Evolutionary conservation across 2,797 vertebrate species (phyloP), one percentile per base, ranked within the genome.

Genomic region (Urosaurus nigricauda): DNA sequence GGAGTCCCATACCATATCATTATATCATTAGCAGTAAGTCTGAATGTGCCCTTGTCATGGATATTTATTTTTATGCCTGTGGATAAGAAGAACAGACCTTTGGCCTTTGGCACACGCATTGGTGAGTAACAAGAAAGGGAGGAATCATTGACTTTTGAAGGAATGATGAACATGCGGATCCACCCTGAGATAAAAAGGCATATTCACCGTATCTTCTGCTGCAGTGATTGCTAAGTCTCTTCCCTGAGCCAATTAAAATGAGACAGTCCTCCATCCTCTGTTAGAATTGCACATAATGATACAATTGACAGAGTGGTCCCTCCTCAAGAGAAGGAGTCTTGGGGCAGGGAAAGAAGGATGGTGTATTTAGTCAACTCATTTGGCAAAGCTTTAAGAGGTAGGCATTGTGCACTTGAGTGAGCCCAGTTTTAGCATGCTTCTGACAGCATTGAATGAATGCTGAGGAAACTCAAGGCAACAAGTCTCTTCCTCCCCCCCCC

Each of bases 291-390:
- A 26, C 40, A 35, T 47, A 79, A 60, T 3, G 68, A 77, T 37
- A 9, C 35, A 47, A 87, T 65, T 58, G 70, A 89, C 79, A 84
- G 37, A 7, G 26, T 9, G n/a, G 9, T 91, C 83, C 88, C 16
- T n/a, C 60, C 51, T 47, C 37, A 63, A 79, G 47, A 85, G 79
- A 88, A 70, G 85, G 24, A 89, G 1, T 16, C 85, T 86, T 58
- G 26, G n/a, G 83, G 81, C 37, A 8, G 79, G 63, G 35, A 56
- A 88, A 75, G 83, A 77, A 88, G 70, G 9, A 40, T 37, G 17
- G 63, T 88, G 43, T 43, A 88, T 65, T 83, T 86, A 84, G 24
- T 21, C 51, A 56, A 9, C 74, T 91, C 40, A 63, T 88, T 86
- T 56, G 26, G 56, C 65, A 53, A 63, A 75, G 65, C 1, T 32